Evolutionary conservation across 2,888 invertebrate species (phyloP).

Genomic region (Hypomecis punctinalis): DNA sequence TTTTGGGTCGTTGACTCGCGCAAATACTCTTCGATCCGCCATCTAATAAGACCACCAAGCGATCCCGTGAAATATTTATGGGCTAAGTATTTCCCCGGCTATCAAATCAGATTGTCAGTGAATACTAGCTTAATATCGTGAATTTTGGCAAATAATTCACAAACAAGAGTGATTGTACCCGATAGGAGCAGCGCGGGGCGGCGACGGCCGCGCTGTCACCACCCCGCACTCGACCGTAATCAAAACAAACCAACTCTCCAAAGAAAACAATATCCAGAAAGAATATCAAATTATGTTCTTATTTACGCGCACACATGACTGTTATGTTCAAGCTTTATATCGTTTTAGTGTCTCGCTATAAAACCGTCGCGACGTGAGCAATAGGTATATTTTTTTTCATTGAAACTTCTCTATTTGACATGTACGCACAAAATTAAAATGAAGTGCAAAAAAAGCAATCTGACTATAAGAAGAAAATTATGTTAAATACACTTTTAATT

Average conservation of each 20-base stretch:
- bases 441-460: too few species aligned
- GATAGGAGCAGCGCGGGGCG: constrained; percentile 59
- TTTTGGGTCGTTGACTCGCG: constrained; percentile 30
- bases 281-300: constrained; percentile 35
- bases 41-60: constrained; percentile 16
- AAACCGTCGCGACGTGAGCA: neutral
- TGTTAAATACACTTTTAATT: too few species aligned
- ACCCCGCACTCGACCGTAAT: constrained; percentile 49
- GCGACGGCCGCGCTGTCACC: constrained; percentile 66
- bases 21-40: constrained; percentile 2
- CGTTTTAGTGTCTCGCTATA: constrained; percentile 15
- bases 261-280: constrained; percentile 49
- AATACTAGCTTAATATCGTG: constrained; percentile 51
- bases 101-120: constrained; percentile 42
- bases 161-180: constrained; percentile 63
- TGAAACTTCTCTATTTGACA: too few species aligned
- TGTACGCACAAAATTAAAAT: too few species aligned
- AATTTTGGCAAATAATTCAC: constrained; percentile 60
- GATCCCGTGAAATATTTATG: constrained; percentile 32
- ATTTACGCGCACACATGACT: constrained; percentile 30
- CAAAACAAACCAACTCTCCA: constrained; percentile 56
- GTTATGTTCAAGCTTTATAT: constrained; percentile 16
- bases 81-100: constrained; percentile 30
- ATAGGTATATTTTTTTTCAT: neutral
- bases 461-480: too few species aligned